Conservation (phyloP, 2,797 vertebrate species). For the Pseudopleuronectes americanus region DNA sequence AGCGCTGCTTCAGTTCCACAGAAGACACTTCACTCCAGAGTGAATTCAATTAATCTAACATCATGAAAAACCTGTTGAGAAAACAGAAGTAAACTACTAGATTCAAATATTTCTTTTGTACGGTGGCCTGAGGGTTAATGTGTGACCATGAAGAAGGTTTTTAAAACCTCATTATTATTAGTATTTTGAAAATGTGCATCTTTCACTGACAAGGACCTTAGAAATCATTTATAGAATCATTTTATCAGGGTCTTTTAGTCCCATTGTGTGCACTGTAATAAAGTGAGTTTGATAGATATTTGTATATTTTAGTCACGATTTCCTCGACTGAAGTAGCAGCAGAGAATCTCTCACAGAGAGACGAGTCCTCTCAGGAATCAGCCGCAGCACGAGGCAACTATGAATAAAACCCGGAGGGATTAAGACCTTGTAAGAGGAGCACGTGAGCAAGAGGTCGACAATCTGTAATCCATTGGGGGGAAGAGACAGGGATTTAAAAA, state of each 20-base stretch:
- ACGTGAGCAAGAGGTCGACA: conserved; percentile 49
- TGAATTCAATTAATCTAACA: too few relatives aligned
- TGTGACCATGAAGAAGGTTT: neutral
- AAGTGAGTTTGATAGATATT: neutral
- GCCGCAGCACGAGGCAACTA: conserved; percentile 4
- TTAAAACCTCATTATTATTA: neutral
- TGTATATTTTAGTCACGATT: conserved; percentile 17
- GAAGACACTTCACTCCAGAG: too few relatives aligned
- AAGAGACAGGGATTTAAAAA: conserved; percentile 49
- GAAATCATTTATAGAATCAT: neutral
- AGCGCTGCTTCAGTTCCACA: too few relatives aligned
- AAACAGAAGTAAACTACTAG: neutral
- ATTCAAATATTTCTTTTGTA: neutral
- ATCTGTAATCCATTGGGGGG: conserved; percentile 59
- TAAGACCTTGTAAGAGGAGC: conserved; percentile 45
- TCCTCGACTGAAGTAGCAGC: conserved; percentile 1
- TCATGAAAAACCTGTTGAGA: too few relatives aligned
- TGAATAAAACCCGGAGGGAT: conserved; percentile 51
- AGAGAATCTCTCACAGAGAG: neutral
- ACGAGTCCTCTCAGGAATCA: conserved; percentile 15
- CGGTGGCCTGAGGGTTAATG: neutral
- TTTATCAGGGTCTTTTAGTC: neutral
- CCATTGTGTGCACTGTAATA: neutral
- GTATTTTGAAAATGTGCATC: neutral
- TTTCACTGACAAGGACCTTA: neutral